A percentile compares a stretch with the other conserved stretches of the same genome.
phyloP scores from a whole-genome alignment of 2,113 vertebrate species.

The Arenaria interpres region DNA sequence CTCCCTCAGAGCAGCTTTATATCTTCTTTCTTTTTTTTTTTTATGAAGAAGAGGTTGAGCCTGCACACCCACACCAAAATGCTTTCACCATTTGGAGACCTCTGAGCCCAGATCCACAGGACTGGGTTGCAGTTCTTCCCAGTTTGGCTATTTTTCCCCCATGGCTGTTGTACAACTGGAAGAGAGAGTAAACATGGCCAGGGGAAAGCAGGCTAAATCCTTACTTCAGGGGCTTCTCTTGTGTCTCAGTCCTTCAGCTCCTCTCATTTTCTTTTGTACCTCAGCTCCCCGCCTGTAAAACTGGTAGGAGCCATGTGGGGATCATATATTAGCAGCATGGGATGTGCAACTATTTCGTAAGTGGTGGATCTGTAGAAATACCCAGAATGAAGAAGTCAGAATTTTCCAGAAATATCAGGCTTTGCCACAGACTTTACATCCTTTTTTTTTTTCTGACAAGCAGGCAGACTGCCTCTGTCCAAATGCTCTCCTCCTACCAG shows the following conservation, averaged over 20 bases:
- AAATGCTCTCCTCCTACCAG: not conserved
- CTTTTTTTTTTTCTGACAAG: not conserved
- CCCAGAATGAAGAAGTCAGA: not conserved
- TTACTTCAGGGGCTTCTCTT: not conserved
- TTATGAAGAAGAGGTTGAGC: not conserved
- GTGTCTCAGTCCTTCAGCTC: not conserved
- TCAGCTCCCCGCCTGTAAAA: not conserved
- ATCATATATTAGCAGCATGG: not conserved
- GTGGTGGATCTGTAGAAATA: not conserved
- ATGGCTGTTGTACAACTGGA: not conserved
- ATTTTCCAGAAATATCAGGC: slow-evolving; percentile 12
- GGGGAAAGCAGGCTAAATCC: not conserved
- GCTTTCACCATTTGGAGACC: not conserved
- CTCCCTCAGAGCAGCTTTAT: not conserved
- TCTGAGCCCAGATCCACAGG: not conserved
- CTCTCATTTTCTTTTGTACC: not conserved
- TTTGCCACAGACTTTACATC: not conserved
- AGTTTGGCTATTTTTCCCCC: not conserved
- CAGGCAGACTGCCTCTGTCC: not conserved
- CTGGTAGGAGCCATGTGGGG: not conserved
- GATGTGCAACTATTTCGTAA: not conserved
- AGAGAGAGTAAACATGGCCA: not conserved
- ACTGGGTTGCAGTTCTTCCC: not conserved
- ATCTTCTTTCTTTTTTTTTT: not conserved
- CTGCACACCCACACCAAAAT: not conserved